Evolutionary conservation across 2,797 vertebrate species (phyloP).

Genomic region (Gymnothorax javanicus): DNA sequence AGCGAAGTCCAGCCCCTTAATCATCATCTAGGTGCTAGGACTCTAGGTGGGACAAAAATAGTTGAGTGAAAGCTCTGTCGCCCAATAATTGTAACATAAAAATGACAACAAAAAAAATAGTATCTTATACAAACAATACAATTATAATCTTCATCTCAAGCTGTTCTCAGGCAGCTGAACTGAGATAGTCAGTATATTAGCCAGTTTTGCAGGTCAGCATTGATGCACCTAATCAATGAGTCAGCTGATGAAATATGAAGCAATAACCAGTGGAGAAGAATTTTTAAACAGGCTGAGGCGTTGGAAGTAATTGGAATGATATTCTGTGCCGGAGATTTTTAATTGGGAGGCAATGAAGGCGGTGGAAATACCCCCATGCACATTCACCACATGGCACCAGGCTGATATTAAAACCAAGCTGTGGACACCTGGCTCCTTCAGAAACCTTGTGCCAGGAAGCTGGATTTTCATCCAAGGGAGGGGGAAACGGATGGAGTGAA

Average conservation of each 20-base stretch:
- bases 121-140: slow-evolving; percentile 22
- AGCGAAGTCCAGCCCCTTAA: too few species aligned
- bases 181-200: not conserved
- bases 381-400: not conserved
- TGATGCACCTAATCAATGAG: slow-evolving; percentile 23
- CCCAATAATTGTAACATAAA: slow-evolving; percentile 19
- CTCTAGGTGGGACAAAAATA: too few species aligned
- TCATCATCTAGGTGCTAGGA: too few species aligned
- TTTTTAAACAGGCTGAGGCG: slow-evolving; percentile 4
- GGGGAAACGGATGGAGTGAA: slow-evolving; percentile 13
- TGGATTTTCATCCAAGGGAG: not conserved
- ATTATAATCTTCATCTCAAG: not conserved
- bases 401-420: not conserved
- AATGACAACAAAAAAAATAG: not conserved
- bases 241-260: slow-evolving; percentile 21
- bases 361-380: not conserved
- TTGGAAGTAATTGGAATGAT: slow-evolving; percentile 19
- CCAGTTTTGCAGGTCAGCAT: slow-evolving; percentile 5
- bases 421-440: slow-evolving; percentile 2
- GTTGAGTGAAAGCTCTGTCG: too few species aligned
- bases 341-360: slow-evolving; percentile 13
- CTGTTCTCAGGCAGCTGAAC: not conserved
- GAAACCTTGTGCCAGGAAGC: not conserved
- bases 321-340: slow-evolving; percentile 22
- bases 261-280: slow-evolving; percentile 13